A percentile compares a stretch with the other conserved stretches of the same genome.
phyloP scores from a whole-genome alignment of 2,797 vertebrate genomes.

The Sparidentex hasta region DNA sequence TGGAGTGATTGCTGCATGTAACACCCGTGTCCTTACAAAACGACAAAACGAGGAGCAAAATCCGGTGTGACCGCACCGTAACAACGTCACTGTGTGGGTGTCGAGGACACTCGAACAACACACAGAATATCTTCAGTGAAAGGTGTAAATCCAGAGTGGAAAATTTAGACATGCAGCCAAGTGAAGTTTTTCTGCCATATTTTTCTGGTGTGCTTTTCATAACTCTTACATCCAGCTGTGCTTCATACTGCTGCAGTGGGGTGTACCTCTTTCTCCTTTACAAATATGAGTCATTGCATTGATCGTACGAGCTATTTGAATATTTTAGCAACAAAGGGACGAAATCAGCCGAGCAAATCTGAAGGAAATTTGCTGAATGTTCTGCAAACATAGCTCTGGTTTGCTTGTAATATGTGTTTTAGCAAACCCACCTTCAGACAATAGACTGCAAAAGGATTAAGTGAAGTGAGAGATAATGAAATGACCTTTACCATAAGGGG shows the following conservation, averaged over 20 bases:
- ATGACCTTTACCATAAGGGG: slow-evolving; percentile 51
- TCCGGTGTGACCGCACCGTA: not conserved
- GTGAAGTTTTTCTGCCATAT: not conserved
- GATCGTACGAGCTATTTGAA: slow-evolving; percentile 22
- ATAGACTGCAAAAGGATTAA: slow-evolving; percentile 26
- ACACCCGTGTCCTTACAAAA: no score
- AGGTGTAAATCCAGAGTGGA: not conserved
- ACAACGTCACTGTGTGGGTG: not conserved
- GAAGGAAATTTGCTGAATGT: slow-evolving; percentile 5
- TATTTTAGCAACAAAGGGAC: slow-evolving; percentile 10
- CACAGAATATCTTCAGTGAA: not conserved
- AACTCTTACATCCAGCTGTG: not conserved
- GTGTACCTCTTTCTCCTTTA: not conserved
- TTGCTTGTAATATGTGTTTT: slow-evolving; percentile 15
- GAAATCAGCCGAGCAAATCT: slow-evolving; percentile 19
- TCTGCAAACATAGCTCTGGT: slow-evolving; percentile 22
- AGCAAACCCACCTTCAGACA: slow-evolving; percentile 26
- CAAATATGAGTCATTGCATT: slow-evolving; percentile 17
- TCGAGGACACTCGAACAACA: not conserved
- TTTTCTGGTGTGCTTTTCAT: not conserved
- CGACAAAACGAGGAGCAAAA: not conserved
- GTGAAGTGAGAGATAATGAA: slow-evolving; percentile 42
- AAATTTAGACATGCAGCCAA: not conserved
- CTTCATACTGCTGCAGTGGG: not conserved
- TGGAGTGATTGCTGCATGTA: no score